Percentiles rank a stretch among this genome's conserved stretches.
Conservation (phyloP, 2,888 invertebrate species). For the Pristionchus maxplancki region DNA sequence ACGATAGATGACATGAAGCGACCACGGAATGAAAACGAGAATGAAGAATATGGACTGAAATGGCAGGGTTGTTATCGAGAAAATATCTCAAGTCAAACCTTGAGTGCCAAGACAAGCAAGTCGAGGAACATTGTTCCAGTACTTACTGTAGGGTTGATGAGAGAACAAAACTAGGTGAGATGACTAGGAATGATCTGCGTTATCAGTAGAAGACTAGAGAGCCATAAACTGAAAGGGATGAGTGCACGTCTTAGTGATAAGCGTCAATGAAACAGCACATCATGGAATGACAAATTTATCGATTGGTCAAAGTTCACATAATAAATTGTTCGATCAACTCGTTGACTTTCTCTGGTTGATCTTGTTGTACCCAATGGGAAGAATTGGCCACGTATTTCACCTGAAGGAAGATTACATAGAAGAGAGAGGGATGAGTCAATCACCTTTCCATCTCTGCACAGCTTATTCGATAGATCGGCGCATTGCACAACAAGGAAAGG, state of each 20-base stretch:
- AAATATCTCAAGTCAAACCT: not conserved
- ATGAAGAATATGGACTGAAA: conserved; percentile 27
- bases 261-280: not conserved
- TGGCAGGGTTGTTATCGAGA: not conserved
- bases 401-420: not conserved
- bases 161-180: not conserved
- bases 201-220: not conserved
- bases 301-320: not conserved
- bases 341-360: conserved; percentile 81
- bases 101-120: not conserved
- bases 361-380: conserved; percentile 87
- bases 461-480: conserved; percentile 3
- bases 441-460: conserved; percentile 20
- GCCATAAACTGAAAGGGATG: not conserved
- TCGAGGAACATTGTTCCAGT: not conserved
- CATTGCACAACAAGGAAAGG: conserved; percentile 82
- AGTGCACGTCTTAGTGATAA: not conserved
- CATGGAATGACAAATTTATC: not conserved
- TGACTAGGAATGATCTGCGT: not conserved
- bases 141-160: not conserved
- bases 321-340: conserved; percentile 63
- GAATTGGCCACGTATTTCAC: conserved; percentile 69
- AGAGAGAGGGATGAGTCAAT: not conserved
- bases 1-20: not conserved
- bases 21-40: not conserved